phyloP scores from a whole-genome alignment of 2,888 invertebrate genomes.

The Leptura quadrifasciata region DNA sequence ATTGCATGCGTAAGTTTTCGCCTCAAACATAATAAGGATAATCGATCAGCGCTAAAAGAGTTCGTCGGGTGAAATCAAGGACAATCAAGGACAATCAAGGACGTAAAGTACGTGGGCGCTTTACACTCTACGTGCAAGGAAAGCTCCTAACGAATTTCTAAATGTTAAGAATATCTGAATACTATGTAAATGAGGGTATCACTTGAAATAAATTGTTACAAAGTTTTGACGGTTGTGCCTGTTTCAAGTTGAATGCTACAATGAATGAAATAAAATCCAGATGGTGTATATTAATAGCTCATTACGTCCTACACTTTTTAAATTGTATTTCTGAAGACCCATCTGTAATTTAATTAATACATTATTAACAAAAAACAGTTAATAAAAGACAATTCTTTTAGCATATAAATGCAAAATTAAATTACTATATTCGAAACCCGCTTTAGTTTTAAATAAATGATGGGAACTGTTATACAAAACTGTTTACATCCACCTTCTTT shows the following conservation, averaged over 20 bases:
- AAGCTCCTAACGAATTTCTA: constrained; percentile 17
- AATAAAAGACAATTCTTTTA: too few species aligned
- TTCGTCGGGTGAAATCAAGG: constrained; percentile 19
- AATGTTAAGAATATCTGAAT: constrained; percentile 2
- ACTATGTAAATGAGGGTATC: constrained; percentile 19
- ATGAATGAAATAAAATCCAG: background rate
- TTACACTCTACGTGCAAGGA: constrained; percentile 10
- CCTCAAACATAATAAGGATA: constrained; percentile 24
- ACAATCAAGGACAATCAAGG: constrained; percentile 34
- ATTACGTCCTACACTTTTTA: background rate
- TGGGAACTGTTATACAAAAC: too few species aligned
- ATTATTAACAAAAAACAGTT: background rate
- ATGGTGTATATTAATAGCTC: constrained; percentile 2
- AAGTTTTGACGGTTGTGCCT: background rate
- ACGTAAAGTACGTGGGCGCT: constrained; percentile 7
- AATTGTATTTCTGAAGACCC: background rate
- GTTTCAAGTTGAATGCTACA: background rate
- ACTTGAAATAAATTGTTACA: background rate
- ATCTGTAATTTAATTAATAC: background rate
- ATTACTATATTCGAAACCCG: too few species aligned
- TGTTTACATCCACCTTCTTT: too few species aligned
- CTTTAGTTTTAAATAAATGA: too few species aligned
- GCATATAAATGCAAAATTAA: too few species aligned
- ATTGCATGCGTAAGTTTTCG: constrained; percentile 27
- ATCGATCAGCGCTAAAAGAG: constrained; percentile 17